A percentile compares a stretch with the other conserved stretches of the same genome.
Evolutionary conservation across 2,113 vertebrate species (phyloP).

Genomic region (Hippolais icterina): DNA sequence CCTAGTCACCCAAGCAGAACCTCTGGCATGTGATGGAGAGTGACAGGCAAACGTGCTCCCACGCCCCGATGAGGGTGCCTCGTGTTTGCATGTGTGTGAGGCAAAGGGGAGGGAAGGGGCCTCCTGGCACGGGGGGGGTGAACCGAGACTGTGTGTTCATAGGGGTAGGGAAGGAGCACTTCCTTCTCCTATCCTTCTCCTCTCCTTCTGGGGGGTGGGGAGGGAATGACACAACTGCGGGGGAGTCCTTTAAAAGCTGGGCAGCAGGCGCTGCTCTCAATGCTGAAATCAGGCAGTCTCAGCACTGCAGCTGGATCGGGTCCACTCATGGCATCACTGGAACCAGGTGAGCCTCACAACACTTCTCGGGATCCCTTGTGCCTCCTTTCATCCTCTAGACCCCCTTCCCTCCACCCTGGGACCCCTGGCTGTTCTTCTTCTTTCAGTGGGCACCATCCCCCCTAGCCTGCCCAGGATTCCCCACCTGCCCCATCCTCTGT

Average conservation of each 20-base stretch:
- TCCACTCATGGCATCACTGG: background rate
- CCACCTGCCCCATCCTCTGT: background rate
- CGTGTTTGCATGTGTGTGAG: background rate
- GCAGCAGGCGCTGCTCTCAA: background rate
- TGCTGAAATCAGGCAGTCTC: background rate
- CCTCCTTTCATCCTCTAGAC: background rate
- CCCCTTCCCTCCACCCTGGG: background rate
- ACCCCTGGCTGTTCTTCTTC: background rate
- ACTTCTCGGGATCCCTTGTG: fast-evolving
- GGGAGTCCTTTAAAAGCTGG: background rate
- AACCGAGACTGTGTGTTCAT: background rate
- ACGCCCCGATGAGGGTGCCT: too few relatives aligned
- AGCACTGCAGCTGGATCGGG: background rate
- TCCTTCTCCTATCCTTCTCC: conserved; percentile 9
- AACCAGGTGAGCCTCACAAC: conserved; percentile 20
- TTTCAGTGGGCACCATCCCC: fast-evolving
- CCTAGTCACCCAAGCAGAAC: background rate
- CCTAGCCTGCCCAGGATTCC: background rate
- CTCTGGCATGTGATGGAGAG: background rate
- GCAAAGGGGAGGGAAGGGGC: background rate
- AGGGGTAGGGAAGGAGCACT: background rate
- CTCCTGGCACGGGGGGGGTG: background rate
- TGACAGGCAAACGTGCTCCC: fast-evolving
- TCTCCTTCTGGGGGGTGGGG: background rate
- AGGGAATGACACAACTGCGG: background rate